Evolutionary conservation across 1,140 invertebrate genomes (phyloP).

Genomic region (Drosophila sechellia): DNA sequence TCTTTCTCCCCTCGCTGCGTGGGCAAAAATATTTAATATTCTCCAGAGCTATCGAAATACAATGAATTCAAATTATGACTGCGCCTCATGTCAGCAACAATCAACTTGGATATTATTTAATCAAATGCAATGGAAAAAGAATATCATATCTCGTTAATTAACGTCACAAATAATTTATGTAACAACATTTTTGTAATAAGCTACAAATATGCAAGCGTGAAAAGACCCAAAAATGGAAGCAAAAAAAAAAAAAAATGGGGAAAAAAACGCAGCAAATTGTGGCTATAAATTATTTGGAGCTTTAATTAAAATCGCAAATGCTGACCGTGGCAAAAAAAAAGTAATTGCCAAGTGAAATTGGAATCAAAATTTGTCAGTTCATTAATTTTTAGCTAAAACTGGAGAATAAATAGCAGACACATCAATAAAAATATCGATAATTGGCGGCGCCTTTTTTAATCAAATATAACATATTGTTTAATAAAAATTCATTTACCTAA

Average conservation of each 20-base stretch:
- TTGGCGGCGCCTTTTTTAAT: no score
- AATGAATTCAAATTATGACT: conserved; percentile 21
- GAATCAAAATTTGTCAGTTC: conserved; percentile 8
- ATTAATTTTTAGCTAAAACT: conserved; percentile 15
- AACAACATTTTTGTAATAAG: conserved; percentile 32
- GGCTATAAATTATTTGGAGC: conserved; percentile 29
- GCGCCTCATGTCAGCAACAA: conserved; percentile 11
- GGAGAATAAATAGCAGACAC: not conserved
- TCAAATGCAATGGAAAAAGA: conserved; percentile 23
- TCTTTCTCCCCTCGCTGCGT: not conserved
- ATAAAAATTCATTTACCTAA: no score
- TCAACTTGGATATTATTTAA: conserved; percentile 20
- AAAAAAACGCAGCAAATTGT: not conserved
- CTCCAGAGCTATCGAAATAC: not conserved
- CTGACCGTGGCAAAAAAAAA: not conserved
- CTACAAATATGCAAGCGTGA: conserved; percentile 7
- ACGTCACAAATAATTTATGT: conserved; percentile 43
- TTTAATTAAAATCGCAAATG: conserved; percentile 56
- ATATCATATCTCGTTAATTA: conserved; percentile 39
- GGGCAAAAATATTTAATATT: not conserved
- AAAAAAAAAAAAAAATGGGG: conserved; percentile 2
- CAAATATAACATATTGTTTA: no score
- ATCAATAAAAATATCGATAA: not conserved
- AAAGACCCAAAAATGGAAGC: conserved; percentile 2
- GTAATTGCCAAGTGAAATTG: conserved; percentile 3